Base-by-base conservation (phyloP, 2,113 vertebrate genomes). In the Hoplias malabaricus region DNA sequence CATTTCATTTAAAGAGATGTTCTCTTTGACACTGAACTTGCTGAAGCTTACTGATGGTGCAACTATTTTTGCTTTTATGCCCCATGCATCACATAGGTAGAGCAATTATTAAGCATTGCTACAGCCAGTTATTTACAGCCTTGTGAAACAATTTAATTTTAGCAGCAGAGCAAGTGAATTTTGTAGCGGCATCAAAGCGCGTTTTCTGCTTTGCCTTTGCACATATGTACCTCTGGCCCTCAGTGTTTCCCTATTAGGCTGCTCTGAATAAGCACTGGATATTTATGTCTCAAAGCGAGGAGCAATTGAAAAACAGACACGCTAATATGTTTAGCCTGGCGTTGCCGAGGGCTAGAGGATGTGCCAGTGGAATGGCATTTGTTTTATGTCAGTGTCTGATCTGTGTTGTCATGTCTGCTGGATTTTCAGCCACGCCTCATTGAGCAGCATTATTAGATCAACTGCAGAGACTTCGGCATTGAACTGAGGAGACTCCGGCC, bases 381-480 rank as follows among this genome's bases (percentile, higher is more conserved):
- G 80, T 66, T 73, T 80, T 42, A 38, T 75, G 86, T 74, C 53
- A 2, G 59, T 34, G 9, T 79, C 84, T 68, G 79, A 84, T 78
- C 82, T 79, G 76, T 21, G 82, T 82, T 82, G 89, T 86, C 81
- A 81, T 80, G 87, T 83, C 57, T 42, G 75, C 75, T 79, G 76
- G 80, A 86, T 90, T 88, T 89, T 88, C 83, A 72, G 87, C 69
- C 0, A 76, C 57, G 87, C 85, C 89, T 90, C 90, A 90, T 88
- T 90, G 89, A 89, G 84, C 90, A 85, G 83, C 77, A 85, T 90
- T 88, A 91, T 93, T 90, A 88, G 87, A 86, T 92, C 86, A 87
- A 86, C 85, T 69, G 87, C 80, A 82, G 83, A 88, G 85, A 83
- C 88, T 81, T 87, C 87, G 89, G 86, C 87, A 84, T 83, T 87